Conservation (phyloP, 2,113 vertebrate genomes). For the Tautogolabrus adspersus region DNA sequence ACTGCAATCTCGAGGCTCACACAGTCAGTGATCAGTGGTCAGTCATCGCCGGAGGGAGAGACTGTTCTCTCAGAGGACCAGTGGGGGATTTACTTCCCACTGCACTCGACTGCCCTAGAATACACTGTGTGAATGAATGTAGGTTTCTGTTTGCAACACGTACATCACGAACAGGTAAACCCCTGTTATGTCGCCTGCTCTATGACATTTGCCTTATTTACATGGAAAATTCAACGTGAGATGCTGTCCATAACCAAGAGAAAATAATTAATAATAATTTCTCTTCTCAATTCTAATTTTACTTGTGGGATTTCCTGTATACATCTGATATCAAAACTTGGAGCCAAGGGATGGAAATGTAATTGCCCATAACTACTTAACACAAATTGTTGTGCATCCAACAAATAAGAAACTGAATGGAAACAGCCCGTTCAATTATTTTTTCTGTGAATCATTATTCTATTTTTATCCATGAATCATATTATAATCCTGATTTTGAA, state of each 20-base stretch:
- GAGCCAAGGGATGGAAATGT: background rate
- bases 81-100: conserved; percentile 17
- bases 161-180: background rate
- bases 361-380: background rate
- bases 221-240: background rate
- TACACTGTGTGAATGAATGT: background rate
- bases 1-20: background rate
- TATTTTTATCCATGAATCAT: no score
- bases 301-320: background rate
- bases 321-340: background rate
- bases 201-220: background rate
- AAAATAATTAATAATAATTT: background rate
- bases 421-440: background rate
- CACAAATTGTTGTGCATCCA: background rate
- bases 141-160: background rate
- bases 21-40: conserved; percentile 23
- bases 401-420: background rate
- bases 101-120: background rate
- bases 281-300: no score
- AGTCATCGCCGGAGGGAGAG: background rate
- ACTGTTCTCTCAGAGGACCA: conserved; percentile 12
- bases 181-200: background rate
- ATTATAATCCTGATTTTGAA: background rate
- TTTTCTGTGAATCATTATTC: no score
- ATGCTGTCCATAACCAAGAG: background rate